phyloP scores from a whole-genome alignment of 2,797 vertebrate species.

The Tinamus major region DNA sequence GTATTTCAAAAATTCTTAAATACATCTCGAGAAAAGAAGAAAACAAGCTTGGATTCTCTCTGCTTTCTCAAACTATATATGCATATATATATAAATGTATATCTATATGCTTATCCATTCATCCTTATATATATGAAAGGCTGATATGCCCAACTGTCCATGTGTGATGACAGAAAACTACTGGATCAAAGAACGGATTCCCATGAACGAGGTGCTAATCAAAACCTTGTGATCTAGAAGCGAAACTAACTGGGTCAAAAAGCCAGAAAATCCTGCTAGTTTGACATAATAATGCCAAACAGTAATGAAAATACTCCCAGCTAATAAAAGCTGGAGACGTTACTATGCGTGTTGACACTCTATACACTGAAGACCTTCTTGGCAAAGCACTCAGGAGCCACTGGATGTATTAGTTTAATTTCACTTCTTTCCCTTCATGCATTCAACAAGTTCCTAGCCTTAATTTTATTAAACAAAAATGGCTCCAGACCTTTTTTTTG shows the following conservation, averaged over 20 bases:
- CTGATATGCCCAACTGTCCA: neutral
- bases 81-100: neutral
- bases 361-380: slow-evolving; percentile 63
- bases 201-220: slow-evolving; percentile 49
- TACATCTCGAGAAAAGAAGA: neutral
- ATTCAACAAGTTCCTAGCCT: slow-evolving; percentile 53
- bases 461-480: slow-evolving; percentile 45
- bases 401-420: slow-evolving; percentile 66
- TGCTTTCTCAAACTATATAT: neutral
- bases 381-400: slow-evolving; percentile 74
- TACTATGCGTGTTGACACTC: slow-evolving; percentile 62
- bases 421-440: slow-evolving; percentile 17
- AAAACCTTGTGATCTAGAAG: slow-evolving; percentile 41
- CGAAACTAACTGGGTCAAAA: slow-evolving; percentile 38
- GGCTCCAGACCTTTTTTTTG: slow-evolving; percentile 50
- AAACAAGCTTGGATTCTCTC: neutral
- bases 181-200: neutral
- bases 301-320: slow-evolving; percentile 62
- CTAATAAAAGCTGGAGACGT: slow-evolving; percentile 49
- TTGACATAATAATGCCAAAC: slow-evolving; percentile 25
- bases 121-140: neutral
- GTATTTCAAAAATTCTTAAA: neutral
- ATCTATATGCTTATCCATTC: neutral
- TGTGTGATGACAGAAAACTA: neutral
- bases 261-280: slow-evolving; percentile 18